These are phyloP conservation scores for Phallusia fumigata DNA, from an alignment of 23 tunicate species.

Conservation along the genomic window DNA sequence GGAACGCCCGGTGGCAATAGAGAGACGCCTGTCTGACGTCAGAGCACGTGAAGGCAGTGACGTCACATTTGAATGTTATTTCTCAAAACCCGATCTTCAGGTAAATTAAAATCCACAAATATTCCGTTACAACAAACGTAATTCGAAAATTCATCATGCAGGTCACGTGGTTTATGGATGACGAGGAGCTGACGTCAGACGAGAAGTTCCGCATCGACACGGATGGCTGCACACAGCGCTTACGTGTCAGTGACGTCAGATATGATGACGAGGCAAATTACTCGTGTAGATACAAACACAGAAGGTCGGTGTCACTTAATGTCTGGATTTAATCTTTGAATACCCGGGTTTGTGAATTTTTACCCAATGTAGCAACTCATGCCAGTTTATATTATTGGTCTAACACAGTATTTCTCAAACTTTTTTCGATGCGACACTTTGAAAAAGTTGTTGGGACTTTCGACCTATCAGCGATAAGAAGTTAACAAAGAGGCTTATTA, in stretches of 20 bases:
- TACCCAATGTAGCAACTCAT: too few species aligned
- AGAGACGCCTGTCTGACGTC: conserved; percentile 46
- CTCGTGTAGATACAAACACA: conserved; percentile 50
- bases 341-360: too few species aligned
- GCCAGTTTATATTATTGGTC: too few species aligned
- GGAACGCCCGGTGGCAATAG: conserved; percentile 57
- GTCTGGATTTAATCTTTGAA: too few species aligned
- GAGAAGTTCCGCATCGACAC: conserved; percentile 18
- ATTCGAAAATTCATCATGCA: background rate
- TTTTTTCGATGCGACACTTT: too few species aligned
- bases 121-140: background rate
- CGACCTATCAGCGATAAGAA: too few species aligned
- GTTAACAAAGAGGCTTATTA: too few species aligned
- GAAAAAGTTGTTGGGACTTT: too few species aligned
- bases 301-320: conserved; percentile 44
- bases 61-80: conserved; percentile 37
- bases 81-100: conserved; percentile 36
- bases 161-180: conserved; percentile 50
- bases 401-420: too few species aligned
- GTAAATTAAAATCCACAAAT: background rate
- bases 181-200: conserved; percentile 16
- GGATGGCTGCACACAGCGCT: conserved; percentile 43
- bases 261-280: conserved; percentile 65
- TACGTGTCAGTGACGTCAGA: conserved; percentile 33
- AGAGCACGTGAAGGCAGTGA: conserved; percentile 37